Conservation (phyloP, 2,888 invertebrate genomes). For the Petrolisthes cinctipes region DNA sequence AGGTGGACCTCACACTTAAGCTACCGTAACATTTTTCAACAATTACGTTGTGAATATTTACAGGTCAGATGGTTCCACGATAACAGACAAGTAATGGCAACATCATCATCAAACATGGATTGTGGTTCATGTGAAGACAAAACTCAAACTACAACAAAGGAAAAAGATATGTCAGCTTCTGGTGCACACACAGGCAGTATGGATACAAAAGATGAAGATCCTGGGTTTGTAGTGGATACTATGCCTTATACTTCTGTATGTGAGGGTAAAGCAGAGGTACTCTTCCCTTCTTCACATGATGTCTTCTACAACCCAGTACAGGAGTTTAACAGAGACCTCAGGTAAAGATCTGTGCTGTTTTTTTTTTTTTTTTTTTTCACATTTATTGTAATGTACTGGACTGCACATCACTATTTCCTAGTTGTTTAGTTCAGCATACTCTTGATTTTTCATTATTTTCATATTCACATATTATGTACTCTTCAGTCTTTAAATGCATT, state of each 20-base stretch:
- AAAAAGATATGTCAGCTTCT: not conserved
- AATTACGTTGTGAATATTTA: too few relatives aligned
- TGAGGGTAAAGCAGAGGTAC: constrained; percentile 86
- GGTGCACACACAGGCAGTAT: not conserved
- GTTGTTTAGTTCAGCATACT: not conserved
- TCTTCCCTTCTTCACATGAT: constrained; percentile 77
- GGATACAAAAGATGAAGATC: not conserved
- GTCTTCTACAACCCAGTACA: constrained; percentile 99
- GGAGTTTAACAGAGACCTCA: constrained; percentile 96
- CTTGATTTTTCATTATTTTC: not conserved
- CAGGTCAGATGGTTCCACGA: too few relatives aligned
- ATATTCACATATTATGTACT: not conserved
- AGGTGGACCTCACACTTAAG: too few relatives aligned
- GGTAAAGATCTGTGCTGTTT: constrained; percentile 69
- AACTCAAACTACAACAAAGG: too few relatives aligned
- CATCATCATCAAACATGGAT: too few relatives aligned
- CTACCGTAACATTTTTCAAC: too few relatives aligned
- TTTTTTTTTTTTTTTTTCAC: not conserved
- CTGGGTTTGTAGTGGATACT: constrained; percentile 62
- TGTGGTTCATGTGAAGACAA: too few relatives aligned
- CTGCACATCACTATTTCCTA: not conserved
- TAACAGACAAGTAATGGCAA: too few relatives aligned
- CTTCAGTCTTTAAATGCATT: not conserved
- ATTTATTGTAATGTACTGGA: not conserved
- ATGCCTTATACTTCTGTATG: constrained; percentile 68